phyloP scores from a whole-genome alignment of 2,113 vertebrate species.

The Gila orcuttii region DNA sequence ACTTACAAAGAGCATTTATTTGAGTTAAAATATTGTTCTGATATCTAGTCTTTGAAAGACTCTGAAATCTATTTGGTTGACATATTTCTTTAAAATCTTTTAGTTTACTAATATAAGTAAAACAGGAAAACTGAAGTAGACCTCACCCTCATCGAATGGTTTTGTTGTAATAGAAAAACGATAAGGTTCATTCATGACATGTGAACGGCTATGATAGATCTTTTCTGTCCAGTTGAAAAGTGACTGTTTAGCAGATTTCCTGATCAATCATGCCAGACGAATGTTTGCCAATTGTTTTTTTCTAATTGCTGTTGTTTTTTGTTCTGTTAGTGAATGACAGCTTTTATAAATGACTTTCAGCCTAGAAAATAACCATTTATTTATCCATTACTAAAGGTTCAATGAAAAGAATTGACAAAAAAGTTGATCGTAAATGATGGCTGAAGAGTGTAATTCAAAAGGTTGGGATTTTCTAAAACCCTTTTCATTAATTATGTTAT shows the following conservation, averaged over 20 bases:
- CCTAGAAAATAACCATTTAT: not conserved
- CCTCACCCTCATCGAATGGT: not conserved
- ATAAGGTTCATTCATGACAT: not conserved
- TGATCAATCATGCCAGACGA: not conserved
- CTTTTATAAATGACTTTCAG: not conserved
- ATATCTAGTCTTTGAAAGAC: constrained; percentile 11
- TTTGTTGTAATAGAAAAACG: not conserved
- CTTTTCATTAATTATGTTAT: not conserved
- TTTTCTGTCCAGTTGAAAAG: not conserved
- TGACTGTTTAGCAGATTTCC: not conserved
- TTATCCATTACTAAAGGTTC: not conserved
- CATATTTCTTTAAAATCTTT: not conserved
- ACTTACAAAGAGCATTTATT: constrained; percentile 14
- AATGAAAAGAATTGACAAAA: not conserved
- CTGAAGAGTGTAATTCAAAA: not conserved
- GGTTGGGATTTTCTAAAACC: not conserved
- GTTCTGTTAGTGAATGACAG: not conserved
- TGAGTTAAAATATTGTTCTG: not conserved
- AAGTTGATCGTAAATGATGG: not conserved
- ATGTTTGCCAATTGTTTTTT: constrained; percentile 6
- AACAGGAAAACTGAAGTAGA: not conserved
- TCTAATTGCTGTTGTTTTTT: not conserved
- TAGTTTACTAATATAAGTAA: not conserved
- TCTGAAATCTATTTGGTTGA: not conserved
- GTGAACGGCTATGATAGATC: not conserved